Evolutionary conservation across 2,888 invertebrate species (phyloP).

Genomic region (Pteria penguin): DNA sequence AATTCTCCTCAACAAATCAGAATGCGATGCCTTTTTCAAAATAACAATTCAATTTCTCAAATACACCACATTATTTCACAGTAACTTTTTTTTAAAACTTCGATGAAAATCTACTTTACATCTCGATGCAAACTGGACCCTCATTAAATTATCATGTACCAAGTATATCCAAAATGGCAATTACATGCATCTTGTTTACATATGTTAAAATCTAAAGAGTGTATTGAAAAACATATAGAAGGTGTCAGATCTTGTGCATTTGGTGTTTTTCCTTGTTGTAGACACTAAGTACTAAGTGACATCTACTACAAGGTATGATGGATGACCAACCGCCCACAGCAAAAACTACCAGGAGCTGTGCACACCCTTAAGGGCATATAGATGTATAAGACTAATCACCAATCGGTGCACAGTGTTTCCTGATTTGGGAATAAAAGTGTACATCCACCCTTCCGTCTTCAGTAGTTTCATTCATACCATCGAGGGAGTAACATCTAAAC

Average conservation of each 20-base stretch:
- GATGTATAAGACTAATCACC: neutral
- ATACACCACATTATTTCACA: too few relatives aligned
- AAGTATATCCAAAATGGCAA: too few relatives aligned
- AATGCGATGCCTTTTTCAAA: too few relatives aligned
- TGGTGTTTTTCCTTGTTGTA: neutral
- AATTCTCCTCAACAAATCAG: too few relatives aligned
- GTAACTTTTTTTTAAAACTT: too few relatives aligned
- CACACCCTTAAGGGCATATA: neutral
- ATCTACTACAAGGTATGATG: neutral
- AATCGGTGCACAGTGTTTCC: neutral
- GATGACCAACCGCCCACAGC: neutral
- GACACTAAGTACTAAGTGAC: neutral
- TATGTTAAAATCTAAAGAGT: too few relatives aligned
- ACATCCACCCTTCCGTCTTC: neutral
- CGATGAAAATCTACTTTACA: too few relatives aligned
- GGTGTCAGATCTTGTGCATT: neutral
- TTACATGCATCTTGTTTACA: too few relatives aligned
- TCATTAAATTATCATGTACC: too few relatives aligned
- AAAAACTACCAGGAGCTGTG: neutral
- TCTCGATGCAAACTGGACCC: too few relatives aligned
- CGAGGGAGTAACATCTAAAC: neutral
- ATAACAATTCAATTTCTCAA: too few relatives aligned
- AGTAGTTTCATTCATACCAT: neutral
- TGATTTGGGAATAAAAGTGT: neutral
- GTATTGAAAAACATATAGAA: neutral